These are phyloP conservation scores for Nycticryphes semicollaris DNA, from an alignment of 2,113 vertebrate genomes.

Conservation along the genomic window DNA sequence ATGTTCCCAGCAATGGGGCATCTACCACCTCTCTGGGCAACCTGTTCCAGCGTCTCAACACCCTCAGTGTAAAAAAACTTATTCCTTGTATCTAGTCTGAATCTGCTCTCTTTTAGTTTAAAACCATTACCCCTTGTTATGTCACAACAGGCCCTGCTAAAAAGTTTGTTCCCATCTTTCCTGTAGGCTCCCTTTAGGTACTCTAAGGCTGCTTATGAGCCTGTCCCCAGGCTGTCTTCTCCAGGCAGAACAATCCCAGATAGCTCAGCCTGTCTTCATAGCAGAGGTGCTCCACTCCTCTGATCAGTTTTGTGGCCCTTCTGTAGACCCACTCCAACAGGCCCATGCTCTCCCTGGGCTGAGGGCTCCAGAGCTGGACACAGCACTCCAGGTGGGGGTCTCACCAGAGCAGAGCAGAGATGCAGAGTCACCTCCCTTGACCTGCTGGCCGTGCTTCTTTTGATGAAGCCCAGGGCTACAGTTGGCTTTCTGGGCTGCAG, in stretches of 20 bases:
- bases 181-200: not conserved
- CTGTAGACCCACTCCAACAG: not conserved
- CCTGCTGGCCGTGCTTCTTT: not conserved
- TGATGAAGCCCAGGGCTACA: not conserved
- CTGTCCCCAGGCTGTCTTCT: not conserved
- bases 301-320: not conserved
- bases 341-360: not conserved
- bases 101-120: not conserved
- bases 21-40: not conserved
- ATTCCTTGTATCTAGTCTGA: not conserved
- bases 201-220: not conserved
- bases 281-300: not conserved
- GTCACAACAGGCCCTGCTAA: accelerated
- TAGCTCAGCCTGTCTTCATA: not conserved
- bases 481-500: not conserved
- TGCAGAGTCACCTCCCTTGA: not conserved
- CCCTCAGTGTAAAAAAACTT: not conserved
- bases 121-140: not conserved
- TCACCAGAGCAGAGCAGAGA: not conserved
- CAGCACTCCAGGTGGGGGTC: not conserved
- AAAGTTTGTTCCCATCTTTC: not conserved
- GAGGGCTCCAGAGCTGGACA: not conserved
- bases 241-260: not conserved
- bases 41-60: not conserved
- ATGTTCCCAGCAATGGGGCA: not conserved